Evolutionary conservation across 2,113 vertebrate species (phyloP), one percentile per base, ranked within the genome.

Genomic region (Acanthisitta chloris): DNA sequence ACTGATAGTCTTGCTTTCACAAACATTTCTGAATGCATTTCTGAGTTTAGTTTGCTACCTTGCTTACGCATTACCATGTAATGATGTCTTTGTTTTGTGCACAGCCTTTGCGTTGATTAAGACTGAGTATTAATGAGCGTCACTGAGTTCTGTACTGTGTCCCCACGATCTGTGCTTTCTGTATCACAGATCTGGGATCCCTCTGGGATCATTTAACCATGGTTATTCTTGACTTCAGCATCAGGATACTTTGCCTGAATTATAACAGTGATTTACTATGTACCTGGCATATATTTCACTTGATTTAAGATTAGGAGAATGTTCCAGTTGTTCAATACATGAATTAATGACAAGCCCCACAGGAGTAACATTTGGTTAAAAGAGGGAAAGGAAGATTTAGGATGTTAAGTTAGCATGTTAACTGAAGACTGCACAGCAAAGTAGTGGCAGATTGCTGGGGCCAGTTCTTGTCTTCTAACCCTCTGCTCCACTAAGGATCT

Each of bases 61-160:
- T 91, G 45, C 67, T 84, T 87, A 81, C 25, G 80, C 45, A 62
- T 42, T 96, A 42, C 78, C 69, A 38, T 93, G 89, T 95, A 34
- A 33, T 12, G 25, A 86, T 40, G 45, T 70, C 67, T 91, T 73
- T 59, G 43, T 77, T 97, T 86, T 73, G 49, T 84, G 46, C 25
- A 19, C 55, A 78, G 78, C 72, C 79, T 96, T 74, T 90, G 54
- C 58, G 64, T 66, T 96, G 90, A 81, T 36, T 85, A 81, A 67
- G 77, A 52, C 28, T 82, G 64, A 67, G 28, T 87, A 45, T 85
- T 91, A 94, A 73, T 67, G 94, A 91, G 83, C 92, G 71, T 86
- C 67, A 86, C 59, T 31, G 73, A 92, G 57, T 31, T 12, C 36
- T 89, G 12, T 54, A 16, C 54, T 46, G 17, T 54, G 10, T 57